These are phyloP conservation scores for Prietella phreatophila DNA, from an alignment of 2,113 vertebrate genomes.

Conservation along the genomic window DNA sequence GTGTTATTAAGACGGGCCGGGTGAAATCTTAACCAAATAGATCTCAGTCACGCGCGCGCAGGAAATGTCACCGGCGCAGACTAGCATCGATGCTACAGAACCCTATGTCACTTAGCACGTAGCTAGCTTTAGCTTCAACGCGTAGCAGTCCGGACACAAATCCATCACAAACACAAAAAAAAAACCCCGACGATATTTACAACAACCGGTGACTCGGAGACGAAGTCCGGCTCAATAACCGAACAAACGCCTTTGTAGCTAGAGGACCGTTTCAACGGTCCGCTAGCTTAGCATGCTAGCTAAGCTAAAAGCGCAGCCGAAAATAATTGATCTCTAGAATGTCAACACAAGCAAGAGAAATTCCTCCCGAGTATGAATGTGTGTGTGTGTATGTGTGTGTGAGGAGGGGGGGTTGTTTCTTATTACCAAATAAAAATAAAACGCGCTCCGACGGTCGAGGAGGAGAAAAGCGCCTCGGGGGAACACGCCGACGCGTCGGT, in stretches of 20 bases:
- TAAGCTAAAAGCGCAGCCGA: constrained; percentile 41
- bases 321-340: constrained; percentile 41
- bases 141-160: background rate
- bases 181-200: background rate
- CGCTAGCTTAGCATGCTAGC: constrained; percentile 16
- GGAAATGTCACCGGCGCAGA: no score
- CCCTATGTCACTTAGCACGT: no score
- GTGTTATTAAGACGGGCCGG: no score
- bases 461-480: background rate
- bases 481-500: background rate
- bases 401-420: no score
- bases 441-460: no score
- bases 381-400: no score
- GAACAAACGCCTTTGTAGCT: background rate
- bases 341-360: constrained; percentile 51
- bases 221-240: no score
- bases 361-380: background rate
- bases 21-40: no score
- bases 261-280: constrained; percentile 18
- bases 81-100: no score
- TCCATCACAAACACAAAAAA: background rate
- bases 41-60: no score
- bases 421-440: background rate
- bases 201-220: background rate
- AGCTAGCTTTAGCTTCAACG: background rate